A percentile compares a stretch with the other conserved stretches of the same genome.
Conservation (phyloP, 2,113 vertebrate species). For the Protobothrops flavoviridis region DNA sequence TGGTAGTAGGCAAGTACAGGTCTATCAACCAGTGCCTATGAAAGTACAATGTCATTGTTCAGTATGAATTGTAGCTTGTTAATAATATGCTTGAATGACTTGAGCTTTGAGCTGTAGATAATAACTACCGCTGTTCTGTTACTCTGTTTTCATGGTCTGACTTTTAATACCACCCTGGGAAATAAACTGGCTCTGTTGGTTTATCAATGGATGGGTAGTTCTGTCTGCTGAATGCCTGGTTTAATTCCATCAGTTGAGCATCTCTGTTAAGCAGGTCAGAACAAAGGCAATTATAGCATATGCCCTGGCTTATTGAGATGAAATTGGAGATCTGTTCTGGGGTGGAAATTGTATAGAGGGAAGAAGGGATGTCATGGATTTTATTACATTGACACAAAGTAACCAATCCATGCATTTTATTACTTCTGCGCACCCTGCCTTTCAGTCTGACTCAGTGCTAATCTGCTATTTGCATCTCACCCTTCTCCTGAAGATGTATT, state of each 20-base stretch:
- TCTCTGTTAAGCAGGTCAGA: background rate
- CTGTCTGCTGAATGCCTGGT: background rate
- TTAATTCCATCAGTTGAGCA: background rate
- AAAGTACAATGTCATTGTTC: background rate
- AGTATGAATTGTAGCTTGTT: background rate
- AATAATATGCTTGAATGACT: background rate
- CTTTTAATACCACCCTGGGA: background rate
- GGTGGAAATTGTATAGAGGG: background rate
- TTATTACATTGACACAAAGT: background rate
- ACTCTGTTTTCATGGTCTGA: background rate
- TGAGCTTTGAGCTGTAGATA: background rate
- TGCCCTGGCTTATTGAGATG: background rate
- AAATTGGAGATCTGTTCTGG: background rate
- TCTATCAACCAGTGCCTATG: background rate
- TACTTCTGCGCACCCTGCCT: background rate
- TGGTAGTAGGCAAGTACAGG: background rate
- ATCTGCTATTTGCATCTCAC: background rate
- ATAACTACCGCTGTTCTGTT: background rate
- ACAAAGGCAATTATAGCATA: background rate
- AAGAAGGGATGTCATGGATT: background rate
- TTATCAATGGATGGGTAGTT: background rate
- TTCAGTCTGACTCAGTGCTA: background rate
- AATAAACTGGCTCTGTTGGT: background rate
- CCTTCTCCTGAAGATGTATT: background rate
- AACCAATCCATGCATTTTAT: background rate